Base-by-base conservation (phyloP, 2,113 vertebrate species). In the Pseudonaja textilis region DNA sequence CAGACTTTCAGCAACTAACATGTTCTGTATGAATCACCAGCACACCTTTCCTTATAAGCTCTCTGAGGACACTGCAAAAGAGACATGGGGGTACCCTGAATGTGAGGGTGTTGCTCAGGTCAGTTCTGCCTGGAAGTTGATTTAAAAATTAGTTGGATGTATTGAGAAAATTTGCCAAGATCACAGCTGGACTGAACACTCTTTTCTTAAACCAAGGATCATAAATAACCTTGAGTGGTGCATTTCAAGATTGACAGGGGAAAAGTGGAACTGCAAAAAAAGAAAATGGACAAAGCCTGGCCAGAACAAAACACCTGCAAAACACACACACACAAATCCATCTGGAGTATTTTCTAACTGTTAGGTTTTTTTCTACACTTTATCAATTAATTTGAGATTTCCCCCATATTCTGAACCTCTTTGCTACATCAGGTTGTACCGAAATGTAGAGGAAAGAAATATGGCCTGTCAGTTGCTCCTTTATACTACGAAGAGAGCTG, bases 1-100 rank as follows among this genome's bases (percentile, higher is more conserved):
- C 22, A 55, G 50, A 20, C 18, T 57, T 64, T 74, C 64, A 56
- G 18, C 87, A 81, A 42, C 25, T 56, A 14, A 57, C 11, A 23
- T 74, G 57, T 93, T 93, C 93, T 90, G 91, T 34, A 90, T 87
- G 29, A 93, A 85, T 61, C 26, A 93, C 29, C 88, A 87, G 54
- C 93, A 94, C 91, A 22, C 11, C 54, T 94, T 93, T 93, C 34
- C 50, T 81, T 94, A 89, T 16, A 69, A 95, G 91, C 91, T 61
- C 42, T 61, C 94, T 95, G 57, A 85, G 91, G 93, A 93, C 86
- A 23, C 16, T 57, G 85, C 92, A 87, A 87, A 61, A 93, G 81
- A 88, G 57, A 59, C n/a, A 29, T 5, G 3, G 29, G 39, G 47
- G n/a, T 64, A 69, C 4, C 57, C 59, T 18, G 50, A 69, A 23